These are phyloP conservation scores for Nycticryphes semicollaris DNA, from an alignment of 2,113 vertebrate species.

Conservation along the genomic window DNA sequence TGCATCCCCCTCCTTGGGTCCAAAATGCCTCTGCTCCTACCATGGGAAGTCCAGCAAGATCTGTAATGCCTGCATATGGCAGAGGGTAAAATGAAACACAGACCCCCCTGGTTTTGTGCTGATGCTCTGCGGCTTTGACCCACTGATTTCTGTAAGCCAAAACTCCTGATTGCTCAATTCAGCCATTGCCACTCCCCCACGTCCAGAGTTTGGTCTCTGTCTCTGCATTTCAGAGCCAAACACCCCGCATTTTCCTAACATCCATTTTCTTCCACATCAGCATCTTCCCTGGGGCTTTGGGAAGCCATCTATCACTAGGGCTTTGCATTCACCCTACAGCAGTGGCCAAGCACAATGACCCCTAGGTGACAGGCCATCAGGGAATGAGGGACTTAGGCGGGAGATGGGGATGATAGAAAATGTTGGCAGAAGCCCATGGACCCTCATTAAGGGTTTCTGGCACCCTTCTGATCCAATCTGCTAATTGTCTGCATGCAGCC, in stretches of 20 bases:
- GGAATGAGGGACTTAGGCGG: neutral
- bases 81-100: rapidly evolving
- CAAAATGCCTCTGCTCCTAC: neutral
- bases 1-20: neutral
- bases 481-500: neutral
- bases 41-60: neutral
- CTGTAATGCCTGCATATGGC: rapidly evolving
- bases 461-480: neutral
- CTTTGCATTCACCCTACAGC: neutral
- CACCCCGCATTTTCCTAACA: neutral
- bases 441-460: neutral
- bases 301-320: no score
- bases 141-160: rapidly evolving
- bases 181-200: neutral
- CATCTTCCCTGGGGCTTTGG: neutral
- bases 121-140: neutral
- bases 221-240: neutral
- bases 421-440: neutral
- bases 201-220: no score
- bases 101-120: neutral
- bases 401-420: no score
- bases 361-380: neutral
- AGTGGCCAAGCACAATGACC: no score
- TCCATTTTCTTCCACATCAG: neutral
- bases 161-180: neutral